phyloP scores from a whole-genome alignment of 2,888 invertebrate species.

The Diplolepis rosae region DNA sequence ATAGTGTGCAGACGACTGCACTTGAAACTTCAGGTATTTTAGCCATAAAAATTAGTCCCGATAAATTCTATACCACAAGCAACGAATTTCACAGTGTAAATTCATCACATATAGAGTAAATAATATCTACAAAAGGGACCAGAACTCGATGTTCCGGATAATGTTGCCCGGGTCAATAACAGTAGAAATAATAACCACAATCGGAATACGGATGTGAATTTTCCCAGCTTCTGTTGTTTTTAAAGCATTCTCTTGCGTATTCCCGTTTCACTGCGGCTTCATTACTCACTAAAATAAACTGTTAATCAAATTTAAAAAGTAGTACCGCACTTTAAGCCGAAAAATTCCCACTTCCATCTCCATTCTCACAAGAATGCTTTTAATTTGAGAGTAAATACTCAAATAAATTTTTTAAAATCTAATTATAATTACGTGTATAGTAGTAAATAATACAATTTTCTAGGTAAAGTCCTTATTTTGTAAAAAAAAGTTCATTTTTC shows the following conservation, averaged over 20 bases:
- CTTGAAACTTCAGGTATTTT: conserved; percentile 38
- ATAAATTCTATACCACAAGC: neutral
- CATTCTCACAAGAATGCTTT: too few relatives aligned
- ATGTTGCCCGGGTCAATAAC: conserved; percentile 25
- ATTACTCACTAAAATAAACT: too few relatives aligned
- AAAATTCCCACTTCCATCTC: too few relatives aligned
- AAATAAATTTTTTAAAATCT: too few relatives aligned
- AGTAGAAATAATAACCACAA: conserved; percentile 33
- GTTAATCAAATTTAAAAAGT: too few relatives aligned
- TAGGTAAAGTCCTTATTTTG: too few relatives aligned
- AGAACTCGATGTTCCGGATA: conserved; percentile 17
- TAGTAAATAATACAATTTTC: too few relatives aligned
- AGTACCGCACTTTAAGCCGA: too few relatives aligned
- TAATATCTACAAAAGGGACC: conserved; percentile 11
- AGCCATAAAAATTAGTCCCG: conserved; percentile 1
- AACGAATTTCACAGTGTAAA: neutral
- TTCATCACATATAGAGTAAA: neutral
- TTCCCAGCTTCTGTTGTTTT: neutral
- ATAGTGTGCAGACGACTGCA: conserved; percentile 37
- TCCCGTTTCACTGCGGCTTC: conserved; percentile 5
- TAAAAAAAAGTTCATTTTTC: too few relatives aligned
- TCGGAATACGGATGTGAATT: neutral
- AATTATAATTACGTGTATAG: too few relatives aligned
- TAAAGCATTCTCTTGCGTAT: neutral
- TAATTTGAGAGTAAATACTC: too few relatives aligned